Evolutionary conservation across 2,113 vertebrate genomes (phyloP), one percentile per base, ranked within the genome.

Genomic region (Entelurus aequoreus): DNA sequence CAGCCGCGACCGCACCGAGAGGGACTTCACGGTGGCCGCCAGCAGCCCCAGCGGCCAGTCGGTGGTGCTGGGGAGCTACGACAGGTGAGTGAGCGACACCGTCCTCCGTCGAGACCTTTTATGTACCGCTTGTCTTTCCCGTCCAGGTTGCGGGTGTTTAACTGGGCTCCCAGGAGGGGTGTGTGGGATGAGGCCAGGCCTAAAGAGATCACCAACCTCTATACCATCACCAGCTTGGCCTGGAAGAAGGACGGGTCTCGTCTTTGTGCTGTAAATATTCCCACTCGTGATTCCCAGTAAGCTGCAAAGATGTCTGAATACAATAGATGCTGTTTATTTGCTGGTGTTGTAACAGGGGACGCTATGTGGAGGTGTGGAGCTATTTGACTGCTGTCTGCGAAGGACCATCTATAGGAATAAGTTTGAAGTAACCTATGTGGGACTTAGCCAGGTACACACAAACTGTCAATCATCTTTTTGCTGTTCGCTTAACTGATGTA

Each of bases 211-310:
- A 65, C 85, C 59, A 93, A 97, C 77, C 84, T 99, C 1, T 97
- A 99, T 74, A 97, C 93, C 16, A 86, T 99, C 86, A 98, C 96
- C 0, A 90, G 94, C 15, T 16, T 98, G 75, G 92, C 95, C 0
- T 99, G 97, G 97, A 99, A 98, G 85, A 92, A 88, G 61, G 97
- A 99, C 0, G 96, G 95, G 10, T 97, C 97, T 0, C 90, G 91
- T 1, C 93, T 98, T 64, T 99, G 96, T 37, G 95, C 62, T 61
- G 97, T 98, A 66, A 28, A 90, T 87, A 37, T n/a, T 28, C 9
- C 0, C 21, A 28, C 28, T 21, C n/a, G n/a, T 35, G 11, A 46
- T 12, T 12, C 37, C 56, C 15, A 4, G 38, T 47, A 1, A 19
- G 11, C 37, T 19, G 56, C 10, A 46, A 28, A 37, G 13, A 3